phyloP scores from a whole-genome alignment of 2,797 vertebrate species.

The Sebastes minor region DNA sequence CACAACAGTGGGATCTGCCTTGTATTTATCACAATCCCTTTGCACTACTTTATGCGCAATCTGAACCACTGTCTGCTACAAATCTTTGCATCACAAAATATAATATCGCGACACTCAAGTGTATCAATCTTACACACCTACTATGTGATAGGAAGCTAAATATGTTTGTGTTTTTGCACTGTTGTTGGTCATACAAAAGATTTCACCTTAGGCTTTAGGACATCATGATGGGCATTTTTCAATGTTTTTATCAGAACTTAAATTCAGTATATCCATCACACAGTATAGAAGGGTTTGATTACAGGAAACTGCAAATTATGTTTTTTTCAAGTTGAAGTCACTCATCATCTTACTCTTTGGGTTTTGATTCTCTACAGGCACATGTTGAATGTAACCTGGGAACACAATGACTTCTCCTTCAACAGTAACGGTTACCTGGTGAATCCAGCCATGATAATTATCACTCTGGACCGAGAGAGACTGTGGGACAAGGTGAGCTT shows the following conservation, averaged over 20 bases:
- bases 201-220: not conserved
- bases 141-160: not conserved
- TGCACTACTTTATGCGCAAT: no score
- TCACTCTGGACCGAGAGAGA: conserved; percentile 92
- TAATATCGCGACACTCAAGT: no score
- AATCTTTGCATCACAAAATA: no score
- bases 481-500: conserved; percentile 94
- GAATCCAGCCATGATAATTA: conserved; percentile 94
- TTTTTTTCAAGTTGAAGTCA: not conserved
- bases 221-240: no score
- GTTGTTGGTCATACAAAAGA: not conserved
- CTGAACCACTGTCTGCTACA: no score
- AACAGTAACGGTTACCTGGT: conserved; percentile 93
- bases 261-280: not conserved
- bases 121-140: no score
- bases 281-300: not conserved
- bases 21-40: no score
- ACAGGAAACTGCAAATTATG: not conserved
- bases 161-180: not conserved
- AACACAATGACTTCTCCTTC: conserved; percentile 96
- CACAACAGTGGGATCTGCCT: no score
- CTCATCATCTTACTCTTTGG: not conserved
- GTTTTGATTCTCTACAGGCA: conserved; percentile 81
- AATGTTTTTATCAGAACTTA: not conserved
- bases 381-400: conserved; percentile 94